Percentiles rank a stretch among this genome's conserved stretches.
These are phyloP conservation scores for Myotis findleyi DNA, from an alignment of 2,797 vertebrate genomes.

Conservation along the genomic window DNA sequence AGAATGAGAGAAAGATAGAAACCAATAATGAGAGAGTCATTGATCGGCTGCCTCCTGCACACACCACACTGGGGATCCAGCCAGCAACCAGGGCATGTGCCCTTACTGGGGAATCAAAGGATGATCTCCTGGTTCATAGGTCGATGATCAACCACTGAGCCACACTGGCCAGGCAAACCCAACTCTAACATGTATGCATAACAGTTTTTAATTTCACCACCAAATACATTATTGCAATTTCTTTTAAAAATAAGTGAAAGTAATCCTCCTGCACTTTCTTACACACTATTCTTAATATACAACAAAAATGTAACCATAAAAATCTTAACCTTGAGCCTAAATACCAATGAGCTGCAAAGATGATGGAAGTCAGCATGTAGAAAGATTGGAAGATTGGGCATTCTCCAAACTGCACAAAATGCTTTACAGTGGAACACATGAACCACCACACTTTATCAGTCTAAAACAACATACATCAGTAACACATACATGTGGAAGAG, in stretches of 20 bases:
- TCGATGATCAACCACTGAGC: too few species aligned
- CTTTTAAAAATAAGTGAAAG: slow-evolving; percentile 9
- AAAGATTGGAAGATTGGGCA: not conserved
- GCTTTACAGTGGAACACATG: not conserved
- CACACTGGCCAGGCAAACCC: not conserved
- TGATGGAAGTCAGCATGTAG: slow-evolving; percentile 19
- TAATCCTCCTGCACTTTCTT: not conserved
- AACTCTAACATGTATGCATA: slow-evolving; percentile 42
- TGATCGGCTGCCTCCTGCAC: too few species aligned
- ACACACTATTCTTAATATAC: slow-evolving; percentile 23
- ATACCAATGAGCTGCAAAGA: not conserved
- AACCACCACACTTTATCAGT: not conserved
- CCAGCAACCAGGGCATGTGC: too few species aligned
- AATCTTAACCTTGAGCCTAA: slow-evolving; percentile 41
- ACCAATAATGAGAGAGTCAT: too few species aligned
- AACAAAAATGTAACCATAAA: slow-evolving; percentile 50
- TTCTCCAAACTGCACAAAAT: slow-evolving; percentile 39
- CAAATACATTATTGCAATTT: slow-evolving; percentile 6
- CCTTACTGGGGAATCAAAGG: too few species aligned
- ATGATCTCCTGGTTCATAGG: too few species aligned
- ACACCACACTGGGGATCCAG: too few species aligned
- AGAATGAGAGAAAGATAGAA: too few species aligned
- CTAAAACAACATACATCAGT: slow-evolving; percentile 8
- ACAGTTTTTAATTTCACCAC: slow-evolving; percentile 41
- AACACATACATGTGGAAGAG: not conserved